Base-by-base conservation (phyloP, 2,888 invertebrate genomes). In the Parnassius glacialis region DNA sequence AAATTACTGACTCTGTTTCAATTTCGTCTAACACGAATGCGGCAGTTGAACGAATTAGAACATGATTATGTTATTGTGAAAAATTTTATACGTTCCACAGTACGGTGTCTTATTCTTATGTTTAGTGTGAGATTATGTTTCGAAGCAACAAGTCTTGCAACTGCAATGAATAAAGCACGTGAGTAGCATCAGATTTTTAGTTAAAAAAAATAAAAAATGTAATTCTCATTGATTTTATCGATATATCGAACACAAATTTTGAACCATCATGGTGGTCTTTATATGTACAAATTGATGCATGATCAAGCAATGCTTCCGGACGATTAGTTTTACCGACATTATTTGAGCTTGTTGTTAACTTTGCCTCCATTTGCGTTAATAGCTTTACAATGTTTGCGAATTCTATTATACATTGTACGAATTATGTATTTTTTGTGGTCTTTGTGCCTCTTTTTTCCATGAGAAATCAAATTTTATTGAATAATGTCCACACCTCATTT, bases 1-100 rank as follows among this genome's bases (percentile, higher is more conserved):
- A 89, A 90, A 90, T 90, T 87, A 87, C 87, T 83, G 90, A 88
- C 90, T 87, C 84, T 89, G 90, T 90, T 90, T 90, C 90, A 90
- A 91, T 91, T 91, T 89, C 84, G 81, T 85, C 77, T 86, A 88
- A 91, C 91, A 91, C 80, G 88, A 88, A 86, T 79, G 84, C 84
- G 77, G 74, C 83, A 76, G 85, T 90, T 79, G 90, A 91, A 90
- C 91, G 85, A 91, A 91, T 91, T 74, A 83, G 73, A 75, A 90
- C 90, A 89, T 78, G 89, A 84, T 87, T 87, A 85, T 86, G 84
- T 89, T 88, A 90, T 90, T 90, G 90, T 91, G 87, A 84, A 87
- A 87, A 87, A 84, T 79, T 84, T 83, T 85, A 84, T 87, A 82
- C 82, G 80, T 83, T 84, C 80, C 77, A 79, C 79, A 78, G 78